Conservation (phyloP, 2,113 vertebrate genomes). For the Emberiza fucata region DNA sequence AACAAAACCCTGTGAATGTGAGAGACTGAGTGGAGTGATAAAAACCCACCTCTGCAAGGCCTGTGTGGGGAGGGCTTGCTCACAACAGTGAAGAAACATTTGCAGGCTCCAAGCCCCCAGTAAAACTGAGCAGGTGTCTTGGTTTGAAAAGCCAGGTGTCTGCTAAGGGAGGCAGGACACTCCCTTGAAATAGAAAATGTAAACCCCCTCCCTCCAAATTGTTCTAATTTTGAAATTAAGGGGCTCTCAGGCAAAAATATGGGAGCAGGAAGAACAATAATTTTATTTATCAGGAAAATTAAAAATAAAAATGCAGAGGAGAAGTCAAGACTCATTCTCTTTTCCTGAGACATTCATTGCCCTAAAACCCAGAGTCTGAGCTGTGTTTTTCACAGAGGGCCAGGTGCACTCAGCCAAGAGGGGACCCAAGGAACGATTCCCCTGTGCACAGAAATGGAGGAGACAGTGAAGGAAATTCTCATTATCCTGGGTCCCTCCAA, state of each 20-base stretch:
- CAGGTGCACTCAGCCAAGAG: not conserved
- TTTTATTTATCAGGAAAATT: not conserved
- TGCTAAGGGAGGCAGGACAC: not conserved
- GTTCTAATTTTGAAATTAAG: not conserved
- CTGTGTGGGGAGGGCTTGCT: not conserved
- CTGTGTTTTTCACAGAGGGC: not conserved
- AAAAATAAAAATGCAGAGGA: not conserved
- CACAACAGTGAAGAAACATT: not conserved
- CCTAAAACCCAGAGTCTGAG: not conserved
- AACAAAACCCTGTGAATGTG: not conserved
- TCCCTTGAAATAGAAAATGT: not conserved
- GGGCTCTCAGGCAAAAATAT: not conserved
- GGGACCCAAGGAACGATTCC: not conserved
- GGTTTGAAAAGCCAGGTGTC: not conserved
- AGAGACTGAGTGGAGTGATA: not conserved
- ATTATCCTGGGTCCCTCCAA: not conserved
- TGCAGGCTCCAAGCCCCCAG: not conserved
- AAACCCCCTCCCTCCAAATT: not conserved
- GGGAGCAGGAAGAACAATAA: not conserved
- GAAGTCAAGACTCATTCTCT: not conserved
- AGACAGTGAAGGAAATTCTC: not conserved
- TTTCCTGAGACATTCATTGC: not conserved
- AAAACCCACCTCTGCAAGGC: not conserved
- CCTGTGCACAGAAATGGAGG: rapidly evolving
- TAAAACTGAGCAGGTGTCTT: not conserved